Evolutionary conservation across 2,797 vertebrate genomes (phyloP), one percentile per base, ranked within the genome.

Genomic region (Neoniphon sammara): DNA sequence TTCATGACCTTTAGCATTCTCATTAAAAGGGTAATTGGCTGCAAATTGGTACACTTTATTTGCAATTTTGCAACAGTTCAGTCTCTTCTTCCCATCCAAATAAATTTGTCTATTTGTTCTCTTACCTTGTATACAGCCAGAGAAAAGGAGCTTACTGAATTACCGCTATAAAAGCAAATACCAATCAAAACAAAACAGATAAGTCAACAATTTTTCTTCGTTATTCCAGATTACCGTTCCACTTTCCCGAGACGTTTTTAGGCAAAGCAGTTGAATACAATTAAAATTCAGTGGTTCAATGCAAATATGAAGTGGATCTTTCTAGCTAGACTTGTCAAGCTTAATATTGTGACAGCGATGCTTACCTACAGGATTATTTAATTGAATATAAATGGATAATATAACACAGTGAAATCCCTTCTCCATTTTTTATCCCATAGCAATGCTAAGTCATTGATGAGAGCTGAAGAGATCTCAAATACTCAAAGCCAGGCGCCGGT

Each of bases 381-480:
- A 81, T 85, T 78, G 14, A 81, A 86, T 88, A 79, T 70, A 66
- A 80, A 85, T 53, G 63, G 75, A 72, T 78, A 64, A 77, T 68
- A 76, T 42, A 36, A 64, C 57, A 50, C 66, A 75, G 59, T 71
- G 49, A 68, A 89, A 83, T 81, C 81, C 71, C 39, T 31, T 57
- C 31, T 53, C 49, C 20, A 30, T 75, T 73, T 18, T 81, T 75
- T 72, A 67, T 82, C 68, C 70, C 23, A 49, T 18, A 75, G 72
- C 77, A 74, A 72, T 55, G 63, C 65, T 36, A 31, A 77, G 50
- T 73, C 79, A 65, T 39, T 79, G 78, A 77, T 34, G 62, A 39
- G 53, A 39, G 49, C 73, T 68, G 30, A 72, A 80, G 46, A 25
- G 58, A 44, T 31, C 42, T 62, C 17, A 56, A 44, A 80, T 59